Percentiles rank a stretch among this genome's conserved stretches.
These are phyloP conservation scores for Abramis brama DNA, from an alignment of 2,113 vertebrate genomes.

Conservation along the genomic window DNA sequence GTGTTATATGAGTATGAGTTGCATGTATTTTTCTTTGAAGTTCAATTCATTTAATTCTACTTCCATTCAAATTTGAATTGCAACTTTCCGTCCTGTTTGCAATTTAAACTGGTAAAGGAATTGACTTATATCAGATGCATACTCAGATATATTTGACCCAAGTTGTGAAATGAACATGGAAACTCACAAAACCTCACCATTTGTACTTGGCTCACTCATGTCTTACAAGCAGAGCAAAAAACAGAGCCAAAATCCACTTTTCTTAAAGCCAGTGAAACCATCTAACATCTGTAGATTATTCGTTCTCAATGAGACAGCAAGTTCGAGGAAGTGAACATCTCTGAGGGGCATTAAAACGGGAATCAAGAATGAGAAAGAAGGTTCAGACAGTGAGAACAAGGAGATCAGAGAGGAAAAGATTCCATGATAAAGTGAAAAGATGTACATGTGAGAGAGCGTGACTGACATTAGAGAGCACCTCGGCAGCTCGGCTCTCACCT, in stretches of 20 bases:
- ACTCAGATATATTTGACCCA: not conserved
- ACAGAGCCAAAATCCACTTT: constrained; percentile 44
- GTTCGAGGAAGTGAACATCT: constrained; percentile 13
- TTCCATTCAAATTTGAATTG: not conserved
- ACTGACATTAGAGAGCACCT: constrained; percentile 41
- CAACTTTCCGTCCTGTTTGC: not conserved
- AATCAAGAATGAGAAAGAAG: constrained; percentile 39
- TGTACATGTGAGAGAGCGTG: constrained; percentile 16
- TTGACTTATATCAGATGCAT: not conserved
- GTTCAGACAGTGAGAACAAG: constrained; percentile 46
- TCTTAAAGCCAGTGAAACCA: constrained; percentile 24
- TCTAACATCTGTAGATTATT: constrained; percentile 53
- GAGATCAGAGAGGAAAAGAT: constrained; percentile 55
- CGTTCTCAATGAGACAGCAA: constrained; percentile 36
- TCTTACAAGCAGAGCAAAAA: constrained; percentile 56
- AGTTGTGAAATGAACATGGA: constrained; percentile 49
- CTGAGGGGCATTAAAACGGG: constrained; percentile 45
- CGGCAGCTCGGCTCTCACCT: constrained; percentile 43
- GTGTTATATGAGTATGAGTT: too few relatives aligned
- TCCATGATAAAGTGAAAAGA: constrained; percentile 51
- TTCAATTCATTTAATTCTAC: not conserved
- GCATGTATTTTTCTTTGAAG: not conserved
- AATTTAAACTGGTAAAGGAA: too few relatives aligned
- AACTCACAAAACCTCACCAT: constrained; percentile 24
- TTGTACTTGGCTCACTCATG: constrained; percentile 40